phyloP scores from a whole-genome alignment of 2,113 vertebrate genomes.

The Notarius lentiginosus region DNA sequence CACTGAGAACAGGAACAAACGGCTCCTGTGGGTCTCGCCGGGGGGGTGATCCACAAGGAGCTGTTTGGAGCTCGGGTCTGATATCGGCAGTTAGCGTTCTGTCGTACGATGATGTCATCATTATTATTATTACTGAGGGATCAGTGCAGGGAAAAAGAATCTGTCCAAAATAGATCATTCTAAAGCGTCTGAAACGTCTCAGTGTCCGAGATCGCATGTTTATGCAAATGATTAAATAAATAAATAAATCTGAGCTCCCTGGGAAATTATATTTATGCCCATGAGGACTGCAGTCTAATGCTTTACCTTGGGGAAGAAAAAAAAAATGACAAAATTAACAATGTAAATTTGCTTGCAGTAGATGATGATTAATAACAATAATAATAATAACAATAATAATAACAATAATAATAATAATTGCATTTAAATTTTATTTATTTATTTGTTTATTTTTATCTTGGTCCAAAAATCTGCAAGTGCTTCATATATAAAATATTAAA shows the following conservation, averaged over 20 bases:
- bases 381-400: no score
- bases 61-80: not conserved
- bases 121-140: slow-evolving; percentile 2
- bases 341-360: no score
- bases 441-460: not conserved
- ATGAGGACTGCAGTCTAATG: not conserved
- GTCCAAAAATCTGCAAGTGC: not conserved
- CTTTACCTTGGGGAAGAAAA: not conserved
- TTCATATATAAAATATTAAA: not conserved
- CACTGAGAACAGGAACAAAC: not conserved
- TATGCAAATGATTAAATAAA: no score
- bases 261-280: not conserved
- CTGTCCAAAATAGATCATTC: not conserved
- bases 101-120: not conserved
- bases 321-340: no score
- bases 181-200: not conserved
- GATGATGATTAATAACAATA: no score
- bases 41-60: not conserved
- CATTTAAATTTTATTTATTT: no score
- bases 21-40: slow-evolving; percentile 10
- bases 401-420: no score
- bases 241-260: not conserved
- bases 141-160: not conserved
- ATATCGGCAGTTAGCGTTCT: not conserved
- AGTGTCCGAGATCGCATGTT: no score